Evolutionary conservation across 1,140 invertebrate genomes (phyloP), one percentile per base, ranked within the genome.

Genomic region (Sminthurides bifidus): DNA sequence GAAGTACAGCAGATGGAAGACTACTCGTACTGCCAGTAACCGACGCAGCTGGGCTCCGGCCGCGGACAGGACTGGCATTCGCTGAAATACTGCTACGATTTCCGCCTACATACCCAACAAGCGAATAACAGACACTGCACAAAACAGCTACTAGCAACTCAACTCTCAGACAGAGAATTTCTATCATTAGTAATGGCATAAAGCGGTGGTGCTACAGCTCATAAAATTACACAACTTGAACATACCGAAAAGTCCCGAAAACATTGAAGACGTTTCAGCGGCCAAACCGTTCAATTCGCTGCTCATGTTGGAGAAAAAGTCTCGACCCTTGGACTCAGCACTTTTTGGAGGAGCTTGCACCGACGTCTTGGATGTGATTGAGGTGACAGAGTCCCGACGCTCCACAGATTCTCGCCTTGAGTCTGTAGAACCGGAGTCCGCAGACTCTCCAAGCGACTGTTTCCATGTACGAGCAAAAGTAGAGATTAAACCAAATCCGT

Each of bases 251-350:
- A 92, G 77, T 69, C 88, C 89, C 55, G 85, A 90, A 66, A 94
- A 89, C 81, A 92, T 88, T 66, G 81, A 89, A 4, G 85, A 83
- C 0, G 90, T 92, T 66, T 89, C 87, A 8, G 85, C 82, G 24
- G 89, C 88, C 45, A 92, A 79, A 4, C 87, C 89, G 70, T 92
- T 93, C 27, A 92, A 74, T 71, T 91, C 87, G 21, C 78, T 87
- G 65, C 85, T 85, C 65, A 92, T 85, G 66, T 88, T 88, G 53
- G 85, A 87, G 66, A 92, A 86, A 70, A 92, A 90, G 68, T 90
- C 87, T 45, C 85, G 74, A 26, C 81, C 76, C 14, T 52, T 44
- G n/a, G n/a, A n/a, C n/a, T n/a, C n/a, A n/a, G n/a, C n/a, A n/a
- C n/a, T n/a, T n/a, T n/a, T n/a, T n/a, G n/a, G n/a, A n/a, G 52